Percentiles rank a stretch among this genome's conserved stretches.
These are phyloP conservation scores for Netelia virgata DNA, from an alignment of 2,888 invertebrate species.

Conservation along the genomic window DNA sequence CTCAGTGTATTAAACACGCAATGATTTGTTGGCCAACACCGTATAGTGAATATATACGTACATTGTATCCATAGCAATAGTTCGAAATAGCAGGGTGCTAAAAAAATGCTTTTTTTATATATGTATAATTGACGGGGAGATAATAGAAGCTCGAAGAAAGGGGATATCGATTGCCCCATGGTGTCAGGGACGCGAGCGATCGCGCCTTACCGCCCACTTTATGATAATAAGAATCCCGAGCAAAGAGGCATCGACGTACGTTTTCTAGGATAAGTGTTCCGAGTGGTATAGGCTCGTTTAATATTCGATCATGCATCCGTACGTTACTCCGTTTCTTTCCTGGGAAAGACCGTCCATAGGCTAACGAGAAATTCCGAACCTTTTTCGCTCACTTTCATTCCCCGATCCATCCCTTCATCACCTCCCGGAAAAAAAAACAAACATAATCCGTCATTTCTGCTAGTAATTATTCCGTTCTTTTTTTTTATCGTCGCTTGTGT, in stretches of 20 bases:
- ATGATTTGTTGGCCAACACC: no score
- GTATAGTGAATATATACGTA: no score
- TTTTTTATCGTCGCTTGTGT: not conserved
- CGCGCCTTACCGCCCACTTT: conserved; percentile 18
- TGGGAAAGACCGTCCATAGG: conserved; percentile 3
- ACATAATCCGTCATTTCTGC: conserved; percentile 33
- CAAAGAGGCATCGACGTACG: conserved; percentile 18
- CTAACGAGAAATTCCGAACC: conserved; percentile 26
- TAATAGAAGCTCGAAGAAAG: conserved; percentile 44
- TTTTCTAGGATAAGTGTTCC: conserved; percentile 42
- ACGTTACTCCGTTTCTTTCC: conserved; percentile 12
- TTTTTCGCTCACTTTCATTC: no score
- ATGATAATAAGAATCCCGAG: conserved; percentile 54
- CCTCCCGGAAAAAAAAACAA: conserved; percentile 17
- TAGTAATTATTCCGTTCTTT: conserved; percentile 6
- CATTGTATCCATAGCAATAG: no score
- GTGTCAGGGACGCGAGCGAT: conserved; percentile 59
- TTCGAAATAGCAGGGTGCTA: no score
- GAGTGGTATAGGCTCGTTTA: conserved; percentile 24
- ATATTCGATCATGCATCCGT: not conserved
- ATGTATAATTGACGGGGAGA: conserved; percentile 8
- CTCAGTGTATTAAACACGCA: no score
- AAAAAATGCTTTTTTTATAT: no score
- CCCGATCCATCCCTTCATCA: not conserved
- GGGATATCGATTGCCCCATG: conserved; percentile 56